A percentile compares a stretch with the other conserved stretches of the same genome.
Conservation (phyloP, 2,797 vertebrate genomes). For the Thamnophis elegans region DNA sequence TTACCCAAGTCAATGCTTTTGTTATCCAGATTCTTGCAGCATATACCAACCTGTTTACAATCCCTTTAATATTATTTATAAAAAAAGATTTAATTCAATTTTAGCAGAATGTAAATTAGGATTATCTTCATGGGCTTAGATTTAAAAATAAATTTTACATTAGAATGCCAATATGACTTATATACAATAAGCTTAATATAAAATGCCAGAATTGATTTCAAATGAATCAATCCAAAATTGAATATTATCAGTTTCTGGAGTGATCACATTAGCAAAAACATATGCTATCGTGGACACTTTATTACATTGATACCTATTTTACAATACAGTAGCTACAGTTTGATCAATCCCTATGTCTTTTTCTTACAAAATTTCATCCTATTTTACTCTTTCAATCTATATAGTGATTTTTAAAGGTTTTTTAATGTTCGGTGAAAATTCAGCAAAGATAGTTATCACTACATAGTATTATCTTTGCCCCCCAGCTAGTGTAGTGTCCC, state of each 20-base stretch:
- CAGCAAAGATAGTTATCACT: neutral
- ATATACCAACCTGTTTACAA: neutral
- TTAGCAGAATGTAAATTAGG: neutral
- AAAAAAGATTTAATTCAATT: neutral
- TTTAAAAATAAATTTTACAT: neutral
- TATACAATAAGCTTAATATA: neutral
- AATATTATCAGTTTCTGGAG: neutral
- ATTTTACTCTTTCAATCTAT: neutral
- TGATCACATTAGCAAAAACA: neutral
- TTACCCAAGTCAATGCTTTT: neutral
- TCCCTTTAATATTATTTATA: neutral
- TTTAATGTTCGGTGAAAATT: neutral
- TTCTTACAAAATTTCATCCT: neutral
- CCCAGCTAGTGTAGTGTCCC: neutral
- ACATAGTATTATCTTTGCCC: neutral
- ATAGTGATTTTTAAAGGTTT: neutral
- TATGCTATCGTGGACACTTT: neutral
- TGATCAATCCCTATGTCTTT: neutral
- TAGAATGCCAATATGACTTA: neutral
- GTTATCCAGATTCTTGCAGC: neutral
- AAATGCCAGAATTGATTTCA: neutral
- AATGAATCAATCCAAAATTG: neutral
- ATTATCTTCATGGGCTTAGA: neutral
- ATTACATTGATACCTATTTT: neutral
- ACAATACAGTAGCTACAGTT: neutral